phyloP scores from a whole-genome alignment of 2,888 invertebrate species.

The Anoplius nigerrimus region DNA sequence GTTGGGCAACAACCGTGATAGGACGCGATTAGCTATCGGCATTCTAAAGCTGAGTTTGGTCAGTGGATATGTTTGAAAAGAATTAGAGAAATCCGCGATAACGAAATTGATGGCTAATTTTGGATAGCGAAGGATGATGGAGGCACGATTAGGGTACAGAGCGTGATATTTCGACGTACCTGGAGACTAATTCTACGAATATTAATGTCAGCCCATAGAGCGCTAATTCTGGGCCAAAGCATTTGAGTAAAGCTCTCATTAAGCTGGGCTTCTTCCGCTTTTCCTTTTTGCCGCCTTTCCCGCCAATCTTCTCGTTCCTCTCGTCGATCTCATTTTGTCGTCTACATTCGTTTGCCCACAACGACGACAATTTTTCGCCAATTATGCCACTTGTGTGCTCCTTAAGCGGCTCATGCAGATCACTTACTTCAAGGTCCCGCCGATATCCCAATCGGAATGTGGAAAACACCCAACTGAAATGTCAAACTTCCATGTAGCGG shows the following conservation, averaged over 20 bases:
- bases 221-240: slow-evolving; percentile 79
- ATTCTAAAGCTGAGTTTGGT: no score
- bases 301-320: no score
- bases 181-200: no score
- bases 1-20: no score
- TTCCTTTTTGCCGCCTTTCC: no score
- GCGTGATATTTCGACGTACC: no score
- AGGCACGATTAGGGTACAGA: no score
- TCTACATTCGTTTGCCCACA: slow-evolving; percentile 75
- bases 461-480: slow-evolving; percentile 83
- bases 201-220: slow-evolving; percentile 43
- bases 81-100: no score
- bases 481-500: not conserved
- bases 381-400: slow-evolving; percentile 81
- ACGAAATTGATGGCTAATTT: no score
- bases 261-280: slow-evolving; percentile 76
- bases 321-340: slow-evolving; percentile 49
- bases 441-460: slow-evolving; percentile 84
- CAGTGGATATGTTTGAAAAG: no score
- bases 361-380: slow-evolving; percentile 75
- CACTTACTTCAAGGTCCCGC: slow-evolving; percentile 83
- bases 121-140: no score
- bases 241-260: slow-evolving; percentile 77
- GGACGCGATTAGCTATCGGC: no score
- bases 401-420: slow-evolving; percentile 83